Evolutionary conservation across 2,797 vertebrate genomes (phyloP), one percentile per base, ranked within the genome.

Genomic region (Eulemur rubriventer): DNA sequence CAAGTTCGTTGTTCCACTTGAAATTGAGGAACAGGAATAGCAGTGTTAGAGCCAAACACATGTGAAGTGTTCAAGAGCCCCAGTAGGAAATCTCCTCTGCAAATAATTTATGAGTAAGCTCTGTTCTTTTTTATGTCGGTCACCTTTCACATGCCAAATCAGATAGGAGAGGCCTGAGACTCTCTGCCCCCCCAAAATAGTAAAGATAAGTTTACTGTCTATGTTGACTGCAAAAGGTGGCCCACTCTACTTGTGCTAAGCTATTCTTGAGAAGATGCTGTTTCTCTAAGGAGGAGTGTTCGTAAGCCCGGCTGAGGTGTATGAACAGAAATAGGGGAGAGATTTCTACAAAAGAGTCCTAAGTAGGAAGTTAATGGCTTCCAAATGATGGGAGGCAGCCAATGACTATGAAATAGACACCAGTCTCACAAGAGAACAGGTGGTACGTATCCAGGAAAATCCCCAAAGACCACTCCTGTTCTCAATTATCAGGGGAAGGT

Each of bases 401-500:
- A 86, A 97, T 57, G 96, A 96, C 94, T 96, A 91, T 82, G 97
- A 97, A 97, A 95, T 94, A 87, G 97, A 89, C 73, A 94, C 94
- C 85, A 41, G 92, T 22, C 91, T 84, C 87, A 69, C 90, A 94
- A 96, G 95, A 75, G 96, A 97, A 96, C 96, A 96, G 95, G 95
- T 97, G 92, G 96, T 93, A 91, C 96, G 94, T 97, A 97, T 93
- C 96, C 97, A 96, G 94, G 97, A 97, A 97, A 94, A 91, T 90
- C 73, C 84, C 97, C 94, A 91, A 96, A 96, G 96, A 79, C 70
- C 86, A 96, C 91, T 95, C 91, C 93, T 98, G 95, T 97, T 98
- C 98, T 98, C 97, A 95, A 87, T 98, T 97, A 98, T 96, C 96
- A 97, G 89, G 95, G 97, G 95, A 96, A 97, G 89, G 97, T 92